phyloP scores from a whole-genome alignment of 2,797 vertebrate species.

The Microhierax caerulescens region DNA sequence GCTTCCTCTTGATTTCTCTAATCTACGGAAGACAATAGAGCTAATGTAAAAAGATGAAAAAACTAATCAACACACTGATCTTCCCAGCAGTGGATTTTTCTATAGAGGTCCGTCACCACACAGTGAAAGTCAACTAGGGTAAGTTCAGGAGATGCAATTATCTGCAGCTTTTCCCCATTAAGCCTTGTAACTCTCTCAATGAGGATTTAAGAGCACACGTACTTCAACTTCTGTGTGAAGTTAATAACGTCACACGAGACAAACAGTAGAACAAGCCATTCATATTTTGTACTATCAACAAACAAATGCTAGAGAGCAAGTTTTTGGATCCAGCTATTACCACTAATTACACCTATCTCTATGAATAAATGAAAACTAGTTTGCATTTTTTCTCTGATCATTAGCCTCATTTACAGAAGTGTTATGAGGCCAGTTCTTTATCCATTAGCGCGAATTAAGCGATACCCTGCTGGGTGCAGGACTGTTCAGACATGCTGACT shows the following conservation, averaged over 20 bases:
- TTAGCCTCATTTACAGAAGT: neutral
- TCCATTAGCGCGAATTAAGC: neutral
- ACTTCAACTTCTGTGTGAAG: slow-evolving; percentile 7
- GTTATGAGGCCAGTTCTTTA: slow-evolving; percentile 18
- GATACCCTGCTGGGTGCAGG: slow-evolving; percentile 27
- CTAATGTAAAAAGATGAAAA: neutral
- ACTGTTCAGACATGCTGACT: slow-evolving; percentile 43
- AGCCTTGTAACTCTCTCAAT: neutral
- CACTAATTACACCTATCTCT: slow-evolving; percentile 46
- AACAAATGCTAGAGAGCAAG: slow-evolving; percentile 18
- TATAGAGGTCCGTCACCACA: neutral
- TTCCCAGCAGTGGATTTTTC: neutral
- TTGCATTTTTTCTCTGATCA: slow-evolving; percentile 42
- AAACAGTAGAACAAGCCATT: neutral
- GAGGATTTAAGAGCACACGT: neutral
- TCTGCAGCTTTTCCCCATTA: slow-evolving; percentile 20
- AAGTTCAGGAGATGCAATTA: slow-evolving; percentile 3
- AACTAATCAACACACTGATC: neutral
- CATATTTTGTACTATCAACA: slow-evolving; percentile 14
- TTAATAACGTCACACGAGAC: slow-evolving; percentile 16
- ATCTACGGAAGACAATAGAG: neutral
- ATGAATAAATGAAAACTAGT: slow-evolving; percentile 38
- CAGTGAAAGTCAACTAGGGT: neutral
- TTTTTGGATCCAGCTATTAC: slow-evolving; percentile 33
- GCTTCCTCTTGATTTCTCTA: neutral